Evolutionary conservation across 2,888 invertebrate genomes (phyloP).

Genomic region (Chrysodeixis includens): DNA sequence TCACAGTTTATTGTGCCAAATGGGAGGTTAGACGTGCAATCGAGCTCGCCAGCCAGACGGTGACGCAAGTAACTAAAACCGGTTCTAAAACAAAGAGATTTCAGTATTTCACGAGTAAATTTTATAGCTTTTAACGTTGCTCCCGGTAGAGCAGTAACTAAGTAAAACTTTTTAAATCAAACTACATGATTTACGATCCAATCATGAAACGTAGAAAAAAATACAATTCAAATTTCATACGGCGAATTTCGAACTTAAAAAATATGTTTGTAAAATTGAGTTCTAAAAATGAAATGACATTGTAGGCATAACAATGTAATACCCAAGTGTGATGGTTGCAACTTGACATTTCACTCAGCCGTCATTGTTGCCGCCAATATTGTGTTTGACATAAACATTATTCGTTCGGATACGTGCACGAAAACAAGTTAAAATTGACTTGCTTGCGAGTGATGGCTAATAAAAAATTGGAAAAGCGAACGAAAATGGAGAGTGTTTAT

Average conservation of each 20-base stretch:
- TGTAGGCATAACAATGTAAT: constrained; percentile 16
- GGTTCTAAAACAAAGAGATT: constrained; percentile 7
- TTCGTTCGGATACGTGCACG: constrained; percentile 72
- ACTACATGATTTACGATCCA: not conserved
- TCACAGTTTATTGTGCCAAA: constrained; percentile 7
- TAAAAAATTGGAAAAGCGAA: constrained; percentile 53
- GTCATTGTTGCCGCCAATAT: constrained; percentile 76
- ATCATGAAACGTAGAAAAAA: not conserved
- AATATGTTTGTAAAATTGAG: not conserved
- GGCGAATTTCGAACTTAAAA: not conserved
- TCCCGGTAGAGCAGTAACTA: constrained; percentile 6
- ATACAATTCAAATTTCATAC: not conserved
- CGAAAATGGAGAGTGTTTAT: constrained; percentile 40
- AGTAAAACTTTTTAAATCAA: constrained; percentile 8
- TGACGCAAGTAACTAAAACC: constrained; percentile 7
- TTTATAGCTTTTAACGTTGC: constrained; percentile 6
- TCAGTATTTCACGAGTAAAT: constrained; percentile 6
- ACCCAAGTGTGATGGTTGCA: constrained; percentile 40
- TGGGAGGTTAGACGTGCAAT: constrained; percentile 6
- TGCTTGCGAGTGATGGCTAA: constrained; percentile 59
- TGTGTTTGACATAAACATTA: constrained; percentile 84
- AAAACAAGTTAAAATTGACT: constrained; percentile 69
- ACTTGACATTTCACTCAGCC: constrained; percentile 73
- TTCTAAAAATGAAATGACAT: constrained; percentile 4
- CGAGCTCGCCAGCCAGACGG: constrained; percentile 6